Evolutionary conservation across 2,797 vertebrate genomes (phyloP).

Genomic region (Clamator glandarius): DNA sequence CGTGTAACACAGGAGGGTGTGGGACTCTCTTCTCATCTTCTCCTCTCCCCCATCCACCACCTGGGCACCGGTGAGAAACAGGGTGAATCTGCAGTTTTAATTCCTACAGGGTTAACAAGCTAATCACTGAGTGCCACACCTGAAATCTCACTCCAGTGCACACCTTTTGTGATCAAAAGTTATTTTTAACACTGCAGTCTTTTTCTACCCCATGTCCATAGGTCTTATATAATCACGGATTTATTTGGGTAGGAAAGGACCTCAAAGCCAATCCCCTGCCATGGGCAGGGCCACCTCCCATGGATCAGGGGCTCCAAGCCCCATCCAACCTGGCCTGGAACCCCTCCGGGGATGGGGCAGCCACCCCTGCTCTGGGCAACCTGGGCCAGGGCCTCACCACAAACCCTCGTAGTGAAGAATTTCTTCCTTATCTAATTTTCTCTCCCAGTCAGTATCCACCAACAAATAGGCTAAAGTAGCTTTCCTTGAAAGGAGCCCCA

Average conservation of each 20-base stretch:
- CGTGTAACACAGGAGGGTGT: neutral
- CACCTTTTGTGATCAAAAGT: neutral
- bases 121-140: fast-evolving
- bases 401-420: too few species aligned
- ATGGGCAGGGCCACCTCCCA: too few species aligned
- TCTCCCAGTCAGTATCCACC: neutral
- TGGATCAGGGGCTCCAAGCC: too few species aligned
- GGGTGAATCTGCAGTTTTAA: neutral
- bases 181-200: neutral
- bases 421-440: too few species aligned
- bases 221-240: too few species aligned
- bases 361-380: too few species aligned
- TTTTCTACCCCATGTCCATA: neutral
- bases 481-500: neutral
- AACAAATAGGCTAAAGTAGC: fast-evolving
- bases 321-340: too few species aligned
- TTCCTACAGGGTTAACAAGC: neutral
- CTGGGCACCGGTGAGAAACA: fast-evolving
- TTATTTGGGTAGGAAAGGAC: too few species aligned
- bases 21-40: neutral
- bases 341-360: too few species aligned
- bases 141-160: neutral
- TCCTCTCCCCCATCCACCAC: too few species aligned
- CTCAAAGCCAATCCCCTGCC: too few species aligned
- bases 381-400: too few species aligned